Evolutionary conservation across 1,140 invertebrate species (phyloP), one percentile per base, ranked within the genome.

Genomic region (Panagrolaimus sp.): DNA sequence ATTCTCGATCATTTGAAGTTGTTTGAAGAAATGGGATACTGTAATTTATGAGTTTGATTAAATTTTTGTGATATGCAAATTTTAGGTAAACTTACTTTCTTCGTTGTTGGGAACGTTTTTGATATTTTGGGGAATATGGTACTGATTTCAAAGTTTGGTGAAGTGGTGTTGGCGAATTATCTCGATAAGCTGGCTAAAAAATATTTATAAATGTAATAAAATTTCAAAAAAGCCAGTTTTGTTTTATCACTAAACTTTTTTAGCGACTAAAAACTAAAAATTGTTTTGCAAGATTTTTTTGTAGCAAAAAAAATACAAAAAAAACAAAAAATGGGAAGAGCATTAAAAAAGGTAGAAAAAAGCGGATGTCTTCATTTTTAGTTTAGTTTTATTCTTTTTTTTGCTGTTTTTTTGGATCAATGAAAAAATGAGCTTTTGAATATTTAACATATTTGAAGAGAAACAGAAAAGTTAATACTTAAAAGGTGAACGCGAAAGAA

Each of bases 1-100:
- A 66, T 28, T 72, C 63, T 26, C 32, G 70, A 10, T 21, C 32
- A 45, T 43, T 63, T 38, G 48, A 12, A n/a, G 65, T 26, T 44
- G 58, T 10, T 48, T 26, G 43, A 28, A 47, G 24, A 48, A 24
- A 28, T 28, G 17, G 14, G 47, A 52, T 43, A 48, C 24, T 69
- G 28, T 15, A 17, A 44, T 21, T 24, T 10, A 47, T 28, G 8
- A 52, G 24, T 10, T 15, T 64, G 8, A 21, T 66, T 44, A 24
- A 17, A 21, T 24, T 38, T 26, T 28, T 70, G 17, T 32, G 64
- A 21, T n/a, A 12, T 45, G 9, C 1, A 38, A n/a, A 46, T 47
- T 5, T n/a, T 69, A 63, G n/a, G 71, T 69, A 24, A 67, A 65
- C 43, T 43, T 63, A 67, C 46, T 32, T 26, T 32, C 24, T 17